Percentiles rank a stretch among this genome's conserved stretches.
phyloP scores from a whole-genome alignment of 1,140 invertebrate genomes.

The Bombus cullumanus region DNA sequence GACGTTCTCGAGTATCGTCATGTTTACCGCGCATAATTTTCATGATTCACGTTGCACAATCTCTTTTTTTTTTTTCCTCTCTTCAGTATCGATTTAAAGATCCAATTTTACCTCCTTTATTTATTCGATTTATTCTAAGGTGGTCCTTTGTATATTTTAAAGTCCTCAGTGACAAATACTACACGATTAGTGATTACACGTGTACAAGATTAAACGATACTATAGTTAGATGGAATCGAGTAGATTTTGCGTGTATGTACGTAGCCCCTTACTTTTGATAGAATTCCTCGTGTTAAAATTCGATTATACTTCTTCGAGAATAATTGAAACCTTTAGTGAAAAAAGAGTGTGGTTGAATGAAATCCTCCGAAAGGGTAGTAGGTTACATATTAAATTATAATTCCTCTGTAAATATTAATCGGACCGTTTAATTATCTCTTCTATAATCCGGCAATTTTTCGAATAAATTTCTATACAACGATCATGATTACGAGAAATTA shows the following conservation, averaged over 20 bases:
- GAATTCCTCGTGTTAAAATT: background rate
- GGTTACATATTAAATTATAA: background rate
- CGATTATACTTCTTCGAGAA: background rate
- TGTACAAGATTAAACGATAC: too few species aligned
- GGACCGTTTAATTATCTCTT: background rate
- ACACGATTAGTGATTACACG: too few species aligned
- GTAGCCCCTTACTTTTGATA: background rate
- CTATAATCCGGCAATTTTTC: too few species aligned
- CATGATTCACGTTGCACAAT: background rate
- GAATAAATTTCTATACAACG: background rate
- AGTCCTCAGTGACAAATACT: too few species aligned
- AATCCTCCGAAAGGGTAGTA: background rate
- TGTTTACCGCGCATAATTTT: constrained; percentile 11
- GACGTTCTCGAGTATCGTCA: background rate
- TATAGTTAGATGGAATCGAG: too few species aligned
- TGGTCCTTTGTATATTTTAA: too few species aligned
- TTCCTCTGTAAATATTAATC: background rate
- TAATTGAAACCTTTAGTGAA: background rate
- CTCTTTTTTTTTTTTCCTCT: background rate
- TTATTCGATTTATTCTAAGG: too few species aligned
- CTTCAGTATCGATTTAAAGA: background rate
- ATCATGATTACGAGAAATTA: background rate
- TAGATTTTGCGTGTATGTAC: too few species aligned
- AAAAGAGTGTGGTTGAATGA: background rate
- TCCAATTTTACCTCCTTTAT: background rate